Evolutionary conservation across 2,888 invertebrate species (phyloP).

Genomic region (Salpingus planirostris): DNA sequence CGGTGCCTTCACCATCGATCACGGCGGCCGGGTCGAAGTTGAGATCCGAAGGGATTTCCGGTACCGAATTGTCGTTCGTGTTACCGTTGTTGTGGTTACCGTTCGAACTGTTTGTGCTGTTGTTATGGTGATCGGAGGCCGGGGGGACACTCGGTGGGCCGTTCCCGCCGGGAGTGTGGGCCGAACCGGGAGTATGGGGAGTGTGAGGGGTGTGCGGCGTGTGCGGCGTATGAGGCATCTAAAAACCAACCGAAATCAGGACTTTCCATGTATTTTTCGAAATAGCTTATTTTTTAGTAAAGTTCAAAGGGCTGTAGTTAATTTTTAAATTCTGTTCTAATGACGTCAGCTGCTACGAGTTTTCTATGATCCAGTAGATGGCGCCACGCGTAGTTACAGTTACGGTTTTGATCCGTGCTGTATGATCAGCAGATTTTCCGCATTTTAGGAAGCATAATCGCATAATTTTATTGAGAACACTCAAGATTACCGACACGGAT

Average conservation of each 20-base stretch:
- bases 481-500: no score
- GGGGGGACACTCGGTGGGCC: constrained; percentile 78
- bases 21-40: constrained; percentile 91
- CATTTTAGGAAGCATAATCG: no score
- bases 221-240: constrained; percentile 67
- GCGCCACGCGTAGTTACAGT: no score
- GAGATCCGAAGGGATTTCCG: constrained; percentile 78
- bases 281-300: no score
- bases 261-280: no score
- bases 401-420: no score
- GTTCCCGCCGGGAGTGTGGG: constrained; percentile 61
- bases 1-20: constrained; percentile 83
- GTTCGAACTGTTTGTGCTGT: constrained; percentile 35
- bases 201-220: constrained; percentile 72
- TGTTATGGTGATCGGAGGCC: constrained; percentile 44
- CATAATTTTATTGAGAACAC: no score
- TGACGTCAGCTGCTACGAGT: no score
- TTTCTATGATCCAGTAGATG: no score
- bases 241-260: constrained; percentile 13
- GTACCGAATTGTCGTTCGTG: constrained; percentile 43
- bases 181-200: constrained; percentile 57
- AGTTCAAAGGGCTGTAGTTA: no score
- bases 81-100: constrained; percentile 29
- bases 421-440: no score
- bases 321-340: no score